These are phyloP conservation scores for Myopa testacea DNA, from an alignment of 2,888 invertebrate genomes.

Conservation along the genomic window DNA sequence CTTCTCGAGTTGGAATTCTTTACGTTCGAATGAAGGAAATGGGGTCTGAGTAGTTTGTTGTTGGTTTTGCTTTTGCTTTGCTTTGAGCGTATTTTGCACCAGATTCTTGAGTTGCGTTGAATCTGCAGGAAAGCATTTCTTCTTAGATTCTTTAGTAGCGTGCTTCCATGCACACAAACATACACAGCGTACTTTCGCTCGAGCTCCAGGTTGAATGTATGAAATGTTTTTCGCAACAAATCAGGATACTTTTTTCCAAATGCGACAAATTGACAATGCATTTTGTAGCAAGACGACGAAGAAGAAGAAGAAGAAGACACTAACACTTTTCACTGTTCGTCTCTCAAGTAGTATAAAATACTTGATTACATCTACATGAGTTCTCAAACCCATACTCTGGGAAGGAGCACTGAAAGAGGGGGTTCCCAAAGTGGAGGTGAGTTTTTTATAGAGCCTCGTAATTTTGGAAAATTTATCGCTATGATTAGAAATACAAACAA, in stretches of 20 bases:
- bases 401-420: too few relatives aligned
- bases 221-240: background rate
- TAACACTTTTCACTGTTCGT: too few relatives aligned
- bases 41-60: background rate
- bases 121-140: background rate
- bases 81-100: background rate
- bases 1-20: background rate
- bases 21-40: background rate
- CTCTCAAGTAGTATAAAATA: too few relatives aligned
- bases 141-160: conserved; percentile 5
- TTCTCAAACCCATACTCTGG: too few relatives aligned
- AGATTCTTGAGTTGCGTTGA: conserved; percentile 12
- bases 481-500: too few relatives aligned
- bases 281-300: background rate
- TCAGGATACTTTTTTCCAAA: background rate
- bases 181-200: too few relatives aligned
- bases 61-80: background rate
- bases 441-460: too few relatives aligned
- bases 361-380: too few relatives aligned
- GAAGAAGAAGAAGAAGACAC: background rate
- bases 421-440: too few relatives aligned
- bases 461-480: too few relatives aligned
- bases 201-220: background rate
- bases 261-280: background rate
- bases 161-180: background rate